A percentile compares a stretch with the other conserved stretches of the same genome.
phyloP scores from a whole-genome alignment of 2,888 invertebrate species.

The Caradrina kadenii region DNA sequence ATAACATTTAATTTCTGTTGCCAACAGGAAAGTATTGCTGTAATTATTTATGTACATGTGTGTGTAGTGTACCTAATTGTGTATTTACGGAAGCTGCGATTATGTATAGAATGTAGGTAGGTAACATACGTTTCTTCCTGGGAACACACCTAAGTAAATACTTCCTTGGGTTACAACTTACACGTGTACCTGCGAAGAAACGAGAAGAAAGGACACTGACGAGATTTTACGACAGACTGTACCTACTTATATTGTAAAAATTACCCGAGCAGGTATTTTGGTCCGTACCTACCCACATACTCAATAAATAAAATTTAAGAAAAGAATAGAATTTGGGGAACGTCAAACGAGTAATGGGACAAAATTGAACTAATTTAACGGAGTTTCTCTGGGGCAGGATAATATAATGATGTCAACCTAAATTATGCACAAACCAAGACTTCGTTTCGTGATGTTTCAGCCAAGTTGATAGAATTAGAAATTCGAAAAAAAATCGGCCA shows the following conservation, averaged over 20 bases:
- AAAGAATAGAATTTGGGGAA: not conserved
- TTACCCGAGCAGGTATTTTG: too few relatives aligned
- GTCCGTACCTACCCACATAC: too few relatives aligned
- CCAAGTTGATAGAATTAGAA: constrained; percentile 3
- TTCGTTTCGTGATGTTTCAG: constrained; percentile 12
- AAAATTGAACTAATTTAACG: constrained; percentile 8
- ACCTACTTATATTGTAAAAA: not conserved
- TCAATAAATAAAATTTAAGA: not conserved
- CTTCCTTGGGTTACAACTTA: constrained; percentile 7
- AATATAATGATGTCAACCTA: constrained; percentile 31
- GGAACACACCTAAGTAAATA: constrained; percentile 18
- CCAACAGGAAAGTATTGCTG: constrained; percentile 37
- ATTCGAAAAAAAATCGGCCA: not conserved
- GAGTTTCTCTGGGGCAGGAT: constrained; percentile 2
- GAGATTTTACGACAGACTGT: not conserved
- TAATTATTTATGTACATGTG: constrained; percentile 24
- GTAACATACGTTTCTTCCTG: constrained; percentile 20
- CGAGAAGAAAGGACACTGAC: not conserved
- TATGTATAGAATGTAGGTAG: not conserved
- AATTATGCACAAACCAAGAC: constrained; percentile 20
- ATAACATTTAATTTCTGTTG: constrained; percentile 21
- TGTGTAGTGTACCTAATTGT: constrained; percentile 1
- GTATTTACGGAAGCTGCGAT: constrained; percentile 49
- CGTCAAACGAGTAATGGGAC: not conserved
- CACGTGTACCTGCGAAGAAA: not conserved